Conservation (phyloP, 2,888 invertebrate genomes). For the Ephialtes manifestator region DNA sequence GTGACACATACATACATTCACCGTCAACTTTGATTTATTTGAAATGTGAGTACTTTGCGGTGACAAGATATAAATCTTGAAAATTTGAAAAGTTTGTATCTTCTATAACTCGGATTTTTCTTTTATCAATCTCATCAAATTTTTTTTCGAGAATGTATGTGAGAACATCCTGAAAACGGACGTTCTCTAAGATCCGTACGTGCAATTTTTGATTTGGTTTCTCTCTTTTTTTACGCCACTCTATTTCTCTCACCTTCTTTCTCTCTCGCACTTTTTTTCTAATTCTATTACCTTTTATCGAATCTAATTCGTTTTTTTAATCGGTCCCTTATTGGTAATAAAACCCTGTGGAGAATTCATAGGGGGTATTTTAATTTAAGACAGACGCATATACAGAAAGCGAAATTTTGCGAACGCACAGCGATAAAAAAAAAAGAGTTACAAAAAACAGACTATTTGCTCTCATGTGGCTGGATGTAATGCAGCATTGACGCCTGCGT, state of each 20-base stretch:
- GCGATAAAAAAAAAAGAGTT: conserved; percentile 1
- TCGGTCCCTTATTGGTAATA: conserved; percentile 79
- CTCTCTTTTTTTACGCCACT: conserved; percentile 23
- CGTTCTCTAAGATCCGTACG: background rate
- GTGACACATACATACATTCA: too few species aligned
- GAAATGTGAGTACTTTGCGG: too few species aligned
- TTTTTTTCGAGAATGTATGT: too few species aligned
- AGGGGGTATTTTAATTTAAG: conserved; percentile 79
- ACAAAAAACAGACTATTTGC: conserved; percentile 17
- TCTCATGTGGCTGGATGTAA: background rate
- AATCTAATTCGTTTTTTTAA: conserved; percentile 66
- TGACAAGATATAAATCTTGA: too few species aligned
- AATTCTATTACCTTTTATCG: conserved; percentile 67
- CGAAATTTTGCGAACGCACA: conserved; percentile 71
- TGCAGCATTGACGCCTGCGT: conserved; percentile 58
- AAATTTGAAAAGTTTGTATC: too few species aligned
- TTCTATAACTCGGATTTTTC: too few species aligned
- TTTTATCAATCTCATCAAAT: too few species aligned
- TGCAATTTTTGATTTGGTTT: conserved; percentile 9
- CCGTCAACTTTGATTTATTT: too few species aligned
- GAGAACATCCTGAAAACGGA: background rate
- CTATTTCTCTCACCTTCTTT: conserved; percentile 40
- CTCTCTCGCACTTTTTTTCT: conserved; percentile 61
- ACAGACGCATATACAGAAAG: conserved; percentile 68
- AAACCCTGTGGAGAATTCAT: conserved; percentile 81